Evolutionary conservation across 1,140 invertebrate species (phyloP), one percentile per base, ranked within the genome.

Genomic region (Nasonia longicornis): DNA sequence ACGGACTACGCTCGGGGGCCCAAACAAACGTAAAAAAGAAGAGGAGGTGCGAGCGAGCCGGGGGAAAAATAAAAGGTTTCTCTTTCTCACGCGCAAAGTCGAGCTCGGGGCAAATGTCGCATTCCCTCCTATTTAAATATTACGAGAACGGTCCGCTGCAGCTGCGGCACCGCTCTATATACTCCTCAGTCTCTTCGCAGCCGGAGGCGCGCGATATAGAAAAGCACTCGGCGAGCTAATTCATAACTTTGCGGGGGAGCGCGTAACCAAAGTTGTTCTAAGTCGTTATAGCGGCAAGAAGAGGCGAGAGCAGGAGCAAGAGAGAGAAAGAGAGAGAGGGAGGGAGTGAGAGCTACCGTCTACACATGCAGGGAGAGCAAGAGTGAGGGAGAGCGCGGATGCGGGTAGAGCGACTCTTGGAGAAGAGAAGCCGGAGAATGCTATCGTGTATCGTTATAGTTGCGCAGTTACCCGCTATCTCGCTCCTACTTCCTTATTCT

Each of bases 401-500:
- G 64, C 4, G 26, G 16, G 20, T 31, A 67, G 52, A 58, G 52
- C 20, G 52, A 58, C 52, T 58, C 52, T 3, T 29, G 31, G 64
- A n/a, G 38, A 29, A 8, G 35, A 67, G 63, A 77, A 67, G 45
- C 45, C 45, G 72, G 73, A 75, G 67, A 81, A 81, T 64, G 74
- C 67, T 77, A 77, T 81, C 80, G 69, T 71, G 64, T 76, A 76
- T 76, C 73, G 79, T 81, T 76, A 81, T 71, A 76, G 73, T 76
- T 70, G 79, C 79, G 73, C 75, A 81, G 80, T 81, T 81, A 77
- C 22, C 80, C 69, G 67, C 74, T 81, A 81, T 77, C 80, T 73
- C 66, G 16, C 80, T 64, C 22, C 52, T 29, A 52, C 80, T 81
- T 81, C 80, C 80, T 81, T 81, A 81, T 81, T 81, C 80, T 81